Evolutionary conservation across 2,797 vertebrate genomes (phyloP), one percentile per base, ranked within the genome.

Genomic region (Pterois miles): DNA sequence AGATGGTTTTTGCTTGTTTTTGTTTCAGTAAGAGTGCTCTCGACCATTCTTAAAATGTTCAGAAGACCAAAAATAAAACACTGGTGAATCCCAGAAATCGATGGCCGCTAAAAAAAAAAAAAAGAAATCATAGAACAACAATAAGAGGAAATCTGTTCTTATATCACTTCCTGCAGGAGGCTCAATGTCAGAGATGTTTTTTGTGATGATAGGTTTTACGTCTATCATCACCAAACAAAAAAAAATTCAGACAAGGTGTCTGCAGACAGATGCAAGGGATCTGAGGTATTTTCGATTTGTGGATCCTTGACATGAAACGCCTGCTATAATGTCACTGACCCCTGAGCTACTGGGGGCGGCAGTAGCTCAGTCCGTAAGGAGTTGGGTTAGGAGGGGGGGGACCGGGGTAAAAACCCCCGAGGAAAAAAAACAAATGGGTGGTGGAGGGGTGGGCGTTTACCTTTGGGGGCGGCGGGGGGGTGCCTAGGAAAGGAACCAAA

Each of bases 331-430:
- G 52, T 52, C 14, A 53, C 31, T 29, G 57, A 10, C 20, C 23
- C 48, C 33, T 56, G 34, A 72, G 75, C 33, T 57, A 64, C 20
- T n/a, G n/a, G n/a, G n/a, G n/a, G n/a, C n/a, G n/a, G n/a, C n/a
- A n/a, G n/a, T n/a, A n/a, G n/a, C n/a, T n/a, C n/a, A n/a, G n/a
- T n/a, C n/a, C n/a, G n/a, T n/a, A n/a, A n/a, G n/a, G n/a, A n/a
- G n/a, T n/a, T n/a, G n/a, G n/a, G n/a, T n/a, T n/a, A n/a, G n/a
- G n/a, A n/a, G n/a, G n/a, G n/a, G n/a, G n/a, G n/a, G n/a, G n/a
- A n/a, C n/a, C n/a, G n/a, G n/a, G n/a, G n/a, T n/a, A n/a, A n/a
- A n/a, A n/a, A n/a, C n/a, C n/a, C n/a, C n/a, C n/a, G n/a, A n/a
- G n/a, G n/a, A n/a, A n/a, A n/a, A n/a, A n/a, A n/a, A n/a, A n/a